A percentile compares a stretch with the other conserved stretches of the same genome.
These are phyloP conservation scores for Microtus ochrogaster DNA, from an alignment of 2,113 vertebrate species.

Conservation along the genomic window DNA sequence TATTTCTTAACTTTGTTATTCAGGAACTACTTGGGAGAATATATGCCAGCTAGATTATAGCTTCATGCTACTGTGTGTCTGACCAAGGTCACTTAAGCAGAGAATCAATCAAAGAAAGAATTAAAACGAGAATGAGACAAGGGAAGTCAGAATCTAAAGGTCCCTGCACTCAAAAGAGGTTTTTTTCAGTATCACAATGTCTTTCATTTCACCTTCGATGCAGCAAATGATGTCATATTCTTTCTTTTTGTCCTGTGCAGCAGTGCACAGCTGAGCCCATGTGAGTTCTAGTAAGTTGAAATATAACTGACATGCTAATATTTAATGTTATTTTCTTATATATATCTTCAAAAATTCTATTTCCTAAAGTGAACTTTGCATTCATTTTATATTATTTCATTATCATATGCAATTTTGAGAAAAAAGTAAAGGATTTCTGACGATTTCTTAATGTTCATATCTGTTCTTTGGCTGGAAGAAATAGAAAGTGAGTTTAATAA, in stretches of 20 bases:
- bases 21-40: background rate
- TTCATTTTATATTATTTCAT: background rate
- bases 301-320: background rate
- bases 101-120: background rate
- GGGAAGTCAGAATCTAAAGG: background rate
- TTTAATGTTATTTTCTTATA: background rate
- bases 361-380: background rate
- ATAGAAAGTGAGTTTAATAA: background rate
- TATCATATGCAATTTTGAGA: background rate
- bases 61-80: background rate
- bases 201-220: background rate
- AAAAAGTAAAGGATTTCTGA: background rate
- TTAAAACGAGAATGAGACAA: background rate
- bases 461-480: background rate
- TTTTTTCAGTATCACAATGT: background rate
- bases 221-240: background rate
- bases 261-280: background rate
- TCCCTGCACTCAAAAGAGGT: background rate
- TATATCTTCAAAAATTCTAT: background rate
- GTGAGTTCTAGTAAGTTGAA: background rate
- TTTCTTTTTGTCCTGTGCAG: background rate
- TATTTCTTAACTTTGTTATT: background rate
- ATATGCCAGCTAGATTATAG: background rate
- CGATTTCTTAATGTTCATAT: background rate
- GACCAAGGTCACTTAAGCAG: background rate